Evolutionary conservation across 2,113 vertebrate species (phyloP).

Genomic region (Garra rufa): DNA sequence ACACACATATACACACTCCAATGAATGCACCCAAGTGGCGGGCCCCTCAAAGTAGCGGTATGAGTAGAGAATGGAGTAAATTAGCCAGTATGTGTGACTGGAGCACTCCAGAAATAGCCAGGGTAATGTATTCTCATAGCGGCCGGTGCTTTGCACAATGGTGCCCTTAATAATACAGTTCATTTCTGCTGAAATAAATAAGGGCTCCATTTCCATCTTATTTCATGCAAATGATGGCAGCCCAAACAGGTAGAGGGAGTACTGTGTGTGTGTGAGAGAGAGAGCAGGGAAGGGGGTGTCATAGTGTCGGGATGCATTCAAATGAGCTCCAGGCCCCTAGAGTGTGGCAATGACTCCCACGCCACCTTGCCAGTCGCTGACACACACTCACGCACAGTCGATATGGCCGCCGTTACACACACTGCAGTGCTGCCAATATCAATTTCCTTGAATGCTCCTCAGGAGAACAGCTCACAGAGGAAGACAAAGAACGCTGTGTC

Average conservation of each 20-base stretch:
- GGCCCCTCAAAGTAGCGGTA: constrained; percentile 70
- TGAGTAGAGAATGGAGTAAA: constrained; percentile 79
- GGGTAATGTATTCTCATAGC: constrained; percentile 77
- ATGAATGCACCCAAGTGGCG: constrained; percentile 36
- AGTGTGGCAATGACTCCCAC: constrained; percentile 74
- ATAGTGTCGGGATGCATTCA: constrained; percentile 72
- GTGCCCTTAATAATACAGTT: constrained; percentile 80
- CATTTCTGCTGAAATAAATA: constrained; percentile 82
- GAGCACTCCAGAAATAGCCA: constrained; percentile 79
- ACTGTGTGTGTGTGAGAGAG: constrained; percentile 65
- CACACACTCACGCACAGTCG: constrained; percentile 61
- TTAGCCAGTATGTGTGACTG: constrained; percentile 75
- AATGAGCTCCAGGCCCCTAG: constrained; percentile 65
- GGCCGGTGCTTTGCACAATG: constrained; percentile 73
- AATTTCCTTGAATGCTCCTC: constrained; percentile 75
- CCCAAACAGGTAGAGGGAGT: constrained; percentile 75
- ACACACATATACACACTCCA: constrained; percentile 39
- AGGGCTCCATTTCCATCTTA: constrained; percentile 80
- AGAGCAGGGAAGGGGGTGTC: constrained; percentile 43
- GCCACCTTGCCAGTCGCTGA: constrained; percentile 69
- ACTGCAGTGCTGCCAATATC: constrained; percentile 75
- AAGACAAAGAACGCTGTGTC: constrained; percentile 56
- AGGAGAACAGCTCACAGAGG: constrained; percentile 64
- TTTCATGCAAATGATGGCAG: constrained; percentile 80
- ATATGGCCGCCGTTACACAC: constrained; percentile 69